These are phyloP conservation scores for Lycocorax pyrrhopterus DNA, from an alignment of 2,113 vertebrate species.

Conservation along the genomic window DNA sequence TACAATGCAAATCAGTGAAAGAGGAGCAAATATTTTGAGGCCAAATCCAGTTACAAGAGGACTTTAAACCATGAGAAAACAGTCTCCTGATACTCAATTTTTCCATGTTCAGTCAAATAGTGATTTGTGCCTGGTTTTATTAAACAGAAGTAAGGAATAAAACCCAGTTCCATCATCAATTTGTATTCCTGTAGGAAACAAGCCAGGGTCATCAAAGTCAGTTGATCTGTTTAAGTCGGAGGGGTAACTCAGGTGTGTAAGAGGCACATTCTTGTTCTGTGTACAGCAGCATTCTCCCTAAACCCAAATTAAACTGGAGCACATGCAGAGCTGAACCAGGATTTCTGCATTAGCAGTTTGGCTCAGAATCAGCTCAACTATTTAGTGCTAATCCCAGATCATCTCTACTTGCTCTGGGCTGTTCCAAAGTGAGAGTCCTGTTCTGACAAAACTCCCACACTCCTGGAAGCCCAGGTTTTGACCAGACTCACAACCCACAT, in stretches of 20 bases:
- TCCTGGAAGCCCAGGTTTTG: not conserved
- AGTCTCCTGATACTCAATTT: not conserved
- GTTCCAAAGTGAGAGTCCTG: not conserved
- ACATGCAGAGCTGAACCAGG: not conserved
- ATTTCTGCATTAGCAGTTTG: constrained; percentile 1
- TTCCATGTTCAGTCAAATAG: not conserved
- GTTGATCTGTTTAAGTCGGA: not conserved
- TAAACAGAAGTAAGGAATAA: not conserved
- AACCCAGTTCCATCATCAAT: not conserved
- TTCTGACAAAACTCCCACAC: not conserved
- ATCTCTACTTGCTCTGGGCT: not conserved
- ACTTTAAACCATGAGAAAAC: not conserved
- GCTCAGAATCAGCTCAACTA: constrained; percentile 2
- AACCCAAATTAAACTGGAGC: not conserved
- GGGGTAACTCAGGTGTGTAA: not conserved
- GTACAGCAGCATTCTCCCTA: not conserved
- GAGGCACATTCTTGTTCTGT: not conserved
- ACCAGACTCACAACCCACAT: not conserved
- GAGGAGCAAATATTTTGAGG: not conserved
- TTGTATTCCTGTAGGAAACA: not conserved
- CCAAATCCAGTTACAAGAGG: not conserved
- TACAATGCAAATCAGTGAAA: not conserved
- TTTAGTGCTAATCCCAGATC: not conserved
- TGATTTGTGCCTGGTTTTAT: not conserved
- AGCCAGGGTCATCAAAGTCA: not conserved